phyloP scores from a whole-genome alignment of 2,113 vertebrate genomes.

The Festucalex cinctus region DNA sequence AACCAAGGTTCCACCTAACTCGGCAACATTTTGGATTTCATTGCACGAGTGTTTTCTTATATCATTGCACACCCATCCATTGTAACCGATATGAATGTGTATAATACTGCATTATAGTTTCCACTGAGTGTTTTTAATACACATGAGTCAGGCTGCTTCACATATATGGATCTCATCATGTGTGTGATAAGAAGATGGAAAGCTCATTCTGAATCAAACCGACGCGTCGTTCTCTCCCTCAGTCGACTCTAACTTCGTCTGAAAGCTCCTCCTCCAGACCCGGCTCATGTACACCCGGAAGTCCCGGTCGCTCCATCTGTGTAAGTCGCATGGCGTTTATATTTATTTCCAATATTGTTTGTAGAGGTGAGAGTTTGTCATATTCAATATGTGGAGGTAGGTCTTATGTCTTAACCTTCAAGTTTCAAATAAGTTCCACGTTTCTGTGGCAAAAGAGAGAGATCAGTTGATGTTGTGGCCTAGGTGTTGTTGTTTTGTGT shows the following conservation, averaged over 20 bases:
- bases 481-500: too few species aligned
- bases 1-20: too few species aligned
- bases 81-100: neutral
- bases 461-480: neutral
- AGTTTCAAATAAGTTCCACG: too few species aligned
- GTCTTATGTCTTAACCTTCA: too few species aligned
- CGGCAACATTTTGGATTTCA: too few species aligned
- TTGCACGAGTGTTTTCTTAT: too few species aligned
- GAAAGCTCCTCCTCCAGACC: constrained; percentile 93
- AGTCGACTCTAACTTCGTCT: constrained; percentile 89
- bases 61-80: too few species aligned
- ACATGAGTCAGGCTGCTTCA: neutral
- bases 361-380: constrained; percentile 54
- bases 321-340: constrained; percentile 75
- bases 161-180: neutral
- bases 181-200: neutral
- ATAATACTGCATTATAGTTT: neutral
- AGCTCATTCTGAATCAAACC: neutral
- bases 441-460: neutral
- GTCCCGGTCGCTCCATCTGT: constrained; percentile 91
- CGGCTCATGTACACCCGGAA: constrained; percentile 91
- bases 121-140: neutral
- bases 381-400: too few species aligned
- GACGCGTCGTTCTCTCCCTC: constrained; percentile 9
- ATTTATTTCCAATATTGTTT: constrained; percentile 10